These are phyloP conservation scores for Notarius quadriscutis DNA, from an alignment of 2,113 vertebrate genomes.

Conservation along the genomic window DNA sequence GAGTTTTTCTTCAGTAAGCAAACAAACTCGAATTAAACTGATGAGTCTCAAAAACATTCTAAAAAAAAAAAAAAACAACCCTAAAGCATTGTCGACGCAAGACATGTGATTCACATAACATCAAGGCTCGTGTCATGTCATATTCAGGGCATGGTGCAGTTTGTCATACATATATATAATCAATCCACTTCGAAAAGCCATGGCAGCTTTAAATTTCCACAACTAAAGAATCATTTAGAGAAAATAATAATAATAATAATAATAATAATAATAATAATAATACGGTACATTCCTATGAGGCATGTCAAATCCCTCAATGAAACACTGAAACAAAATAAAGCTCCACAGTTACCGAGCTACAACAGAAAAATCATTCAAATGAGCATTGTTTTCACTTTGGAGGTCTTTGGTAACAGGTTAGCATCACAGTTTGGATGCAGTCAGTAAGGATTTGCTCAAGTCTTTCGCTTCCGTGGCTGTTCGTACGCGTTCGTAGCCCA, in stretches of 20 bases:
- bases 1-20: slow-evolving; percentile 58
- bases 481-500: slow-evolving; percentile 88
- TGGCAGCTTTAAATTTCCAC: slow-evolving; percentile 57
- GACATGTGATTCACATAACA: slow-evolving; percentile 65
- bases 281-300: slow-evolving; percentile 70
- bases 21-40: slow-evolving; percentile 59
- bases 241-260: slow-evolving; percentile 20
- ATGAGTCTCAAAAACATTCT: slow-evolving; percentile 62
- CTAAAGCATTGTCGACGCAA: slow-evolving; percentile 62
- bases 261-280: slow-evolving; percentile 34
- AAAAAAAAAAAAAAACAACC: slow-evolving; percentile 60
- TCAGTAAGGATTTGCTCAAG: slow-evolving; percentile 90
- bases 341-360: slow-evolving; percentile 67
- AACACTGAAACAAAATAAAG: slow-evolving; percentile 66
- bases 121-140: slow-evolving; percentile 53
- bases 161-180: slow-evolving; percentile 51
- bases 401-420: slow-evolving; percentile 65
- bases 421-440: slow-evolving; percentile 83
- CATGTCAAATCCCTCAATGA: slow-evolving; percentile 58
- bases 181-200: slow-evolving; percentile 62
- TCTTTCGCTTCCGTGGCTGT: slow-evolving; percentile 90
- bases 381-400: slow-evolving; percentile 43
- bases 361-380: slow-evolving; percentile 58
- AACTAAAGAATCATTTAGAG: neutral
- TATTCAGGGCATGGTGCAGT: slow-evolving; percentile 53